phyloP scores from a whole-genome alignment of 2,797 vertebrate species.

The Gymnoscopelus microlampas region DNA sequence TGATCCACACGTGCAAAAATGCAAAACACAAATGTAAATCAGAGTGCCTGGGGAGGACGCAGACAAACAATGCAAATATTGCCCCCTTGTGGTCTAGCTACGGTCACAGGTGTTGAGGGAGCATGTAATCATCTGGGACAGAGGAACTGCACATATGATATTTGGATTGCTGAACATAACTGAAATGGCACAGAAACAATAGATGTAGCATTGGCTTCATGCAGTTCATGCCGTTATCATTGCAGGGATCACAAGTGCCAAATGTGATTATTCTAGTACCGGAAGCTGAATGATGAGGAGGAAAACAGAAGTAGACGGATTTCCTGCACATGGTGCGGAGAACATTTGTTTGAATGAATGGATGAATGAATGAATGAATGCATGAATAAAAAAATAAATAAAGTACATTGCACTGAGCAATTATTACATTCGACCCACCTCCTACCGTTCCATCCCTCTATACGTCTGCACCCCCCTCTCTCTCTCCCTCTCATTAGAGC shows the following conservation, averaged over 20 bases:
- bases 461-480: conserved; percentile 18
- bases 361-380: too few species aligned
- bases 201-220: background rate
- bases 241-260: background rate
- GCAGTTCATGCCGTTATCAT: background rate
- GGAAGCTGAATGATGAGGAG: too few species aligned
- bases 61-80: conserved; percentile 87
- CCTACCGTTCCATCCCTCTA: background rate
- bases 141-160: conserved; percentile 6
- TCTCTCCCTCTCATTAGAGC: conserved; percentile 66
- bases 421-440: background rate
- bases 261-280: background rate
- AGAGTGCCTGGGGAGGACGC: conserved; percentile 57
- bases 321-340: too few species aligned
- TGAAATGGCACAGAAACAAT: background rate
- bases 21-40: conserved; percentile 79
- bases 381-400: conserved; percentile 1
- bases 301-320: too few species aligned
- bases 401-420: background rate
- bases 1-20: conserved; percentile 80
- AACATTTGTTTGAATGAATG: too few species aligned
- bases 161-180: conserved; percentile 4
- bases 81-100: conserved; percentile 92
- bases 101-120: conserved; percentile 55
- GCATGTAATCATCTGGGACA: conserved; percentile 48